phyloP scores from a whole-genome alignment of 1,140 invertebrate genomes.

The Halictus rubicundus region DNA sequence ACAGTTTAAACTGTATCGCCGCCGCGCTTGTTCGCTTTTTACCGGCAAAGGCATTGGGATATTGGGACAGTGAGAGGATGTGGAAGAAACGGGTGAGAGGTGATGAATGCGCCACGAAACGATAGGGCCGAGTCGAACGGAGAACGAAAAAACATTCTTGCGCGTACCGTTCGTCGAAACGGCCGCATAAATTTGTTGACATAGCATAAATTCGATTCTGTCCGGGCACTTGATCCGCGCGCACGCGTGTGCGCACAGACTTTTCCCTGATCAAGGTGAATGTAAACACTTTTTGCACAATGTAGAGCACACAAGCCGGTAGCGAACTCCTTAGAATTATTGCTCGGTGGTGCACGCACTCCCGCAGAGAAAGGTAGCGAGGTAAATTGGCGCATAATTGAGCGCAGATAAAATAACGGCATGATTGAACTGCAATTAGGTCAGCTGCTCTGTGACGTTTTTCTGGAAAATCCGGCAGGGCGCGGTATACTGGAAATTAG shows the following conservation, averaged over 20 bases:
- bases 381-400: too few species aligned
- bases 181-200: slow-evolving; percentile 34
- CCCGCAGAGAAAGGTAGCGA: background rate
- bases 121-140: slow-evolving; percentile 2
- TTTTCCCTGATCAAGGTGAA: slow-evolving; percentile 12
- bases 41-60: slow-evolving; percentile 6
- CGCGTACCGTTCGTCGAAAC: slow-evolving; percentile 21
- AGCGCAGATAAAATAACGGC: too few species aligned
- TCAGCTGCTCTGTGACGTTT: too few species aligned
- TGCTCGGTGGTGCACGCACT: too few species aligned
- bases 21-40: slow-evolving; percentile 44
- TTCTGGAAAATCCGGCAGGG: too few species aligned
- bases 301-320: background rate
- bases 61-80: slow-evolving; percentile 40
- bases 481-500: too few species aligned
- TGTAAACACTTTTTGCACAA: background rate
- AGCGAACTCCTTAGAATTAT: background rate
- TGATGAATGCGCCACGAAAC: slow-evolving; percentile 41
- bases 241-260: slow-evolving; percentile 5
- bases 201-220: slow-evolving; percentile 17
- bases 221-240: background rate
- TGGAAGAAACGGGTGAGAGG: slow-evolving; percentile 34
- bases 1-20: slow-evolving; percentile 42
- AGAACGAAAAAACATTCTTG: background rate
- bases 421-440: too few species aligned